Conservation (phyloP, 35 echinoderm and acorn worm species). For the Diadema setosum region DNA sequence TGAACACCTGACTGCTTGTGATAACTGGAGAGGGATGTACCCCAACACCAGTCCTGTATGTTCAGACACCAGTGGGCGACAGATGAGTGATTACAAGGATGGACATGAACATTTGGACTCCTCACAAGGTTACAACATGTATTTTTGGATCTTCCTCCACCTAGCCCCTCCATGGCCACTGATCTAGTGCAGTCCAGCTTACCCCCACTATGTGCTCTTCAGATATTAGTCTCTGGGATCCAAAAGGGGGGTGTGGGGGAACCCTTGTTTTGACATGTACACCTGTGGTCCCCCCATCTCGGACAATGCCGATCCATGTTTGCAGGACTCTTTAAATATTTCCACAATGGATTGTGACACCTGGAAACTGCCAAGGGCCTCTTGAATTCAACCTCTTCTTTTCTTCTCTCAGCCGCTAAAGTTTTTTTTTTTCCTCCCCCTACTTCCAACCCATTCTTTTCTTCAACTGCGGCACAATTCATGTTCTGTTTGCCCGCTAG, state of each 20-base stretch:
- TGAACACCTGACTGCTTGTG: no score
- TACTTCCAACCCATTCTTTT: not conserved
- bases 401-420: not conserved
- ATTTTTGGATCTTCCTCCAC: no score
- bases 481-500: not conserved
- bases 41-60: no score
- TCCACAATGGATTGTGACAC: not conserved
- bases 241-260: not conserved
- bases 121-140: no score
- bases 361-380: not conserved
- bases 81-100: no score
- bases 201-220: not conserved
- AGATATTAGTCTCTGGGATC: not conserved
- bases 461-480: not conserved
- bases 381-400: not conserved
- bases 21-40: no score
- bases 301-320: not conserved
- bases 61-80: no score
- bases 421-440: not conserved
- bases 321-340: slow-evolving; percentile 4
- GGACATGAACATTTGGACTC: no score
- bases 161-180: no score
- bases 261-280: not conserved
- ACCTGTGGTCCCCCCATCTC: not conserved
- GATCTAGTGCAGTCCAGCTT: not conserved